phyloP scores from a whole-genome alignment of 2,888 invertebrate genomes.

The Drosophila mettleri region DNA sequence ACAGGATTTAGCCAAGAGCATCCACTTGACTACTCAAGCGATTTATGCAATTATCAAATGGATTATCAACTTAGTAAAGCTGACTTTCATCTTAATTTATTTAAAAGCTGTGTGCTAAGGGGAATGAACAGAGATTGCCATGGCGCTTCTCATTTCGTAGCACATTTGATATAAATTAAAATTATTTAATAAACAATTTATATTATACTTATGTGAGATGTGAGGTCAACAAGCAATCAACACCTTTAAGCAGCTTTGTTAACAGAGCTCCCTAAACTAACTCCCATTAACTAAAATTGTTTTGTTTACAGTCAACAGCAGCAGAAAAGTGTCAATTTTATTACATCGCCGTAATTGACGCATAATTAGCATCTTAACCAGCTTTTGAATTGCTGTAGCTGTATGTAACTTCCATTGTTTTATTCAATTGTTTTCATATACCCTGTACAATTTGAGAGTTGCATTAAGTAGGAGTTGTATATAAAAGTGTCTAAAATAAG shows the following conservation, averaged over 20 bases:
- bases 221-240: neutral
- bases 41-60: neutral
- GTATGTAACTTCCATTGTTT: conserved; percentile 1
- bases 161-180: neutral
- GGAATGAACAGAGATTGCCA: neutral
- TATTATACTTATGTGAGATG: neutral
- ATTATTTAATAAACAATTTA: neutral
- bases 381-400: conserved; percentile 32
- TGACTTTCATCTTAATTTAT: neutral
- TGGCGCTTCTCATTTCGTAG: neutral
- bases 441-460: neutral
- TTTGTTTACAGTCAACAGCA: conserved; percentile 19
- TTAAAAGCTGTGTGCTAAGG: neutral
- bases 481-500: too few species aligned
- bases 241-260: conserved; percentile 1
- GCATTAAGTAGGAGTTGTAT: neutral
- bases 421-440: conserved; percentile 3
- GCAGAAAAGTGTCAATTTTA: conserved; percentile 46
- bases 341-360: conserved; percentile 38
- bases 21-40: neutral
- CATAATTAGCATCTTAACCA: conserved; percentile 59
- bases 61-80: neutral
- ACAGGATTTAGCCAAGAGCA: neutral
- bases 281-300: conserved; percentile 19
- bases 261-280: neutral